Conservation (phyloP, 2,113 vertebrate species). For the Oplegnathus fasciatus region DNA sequence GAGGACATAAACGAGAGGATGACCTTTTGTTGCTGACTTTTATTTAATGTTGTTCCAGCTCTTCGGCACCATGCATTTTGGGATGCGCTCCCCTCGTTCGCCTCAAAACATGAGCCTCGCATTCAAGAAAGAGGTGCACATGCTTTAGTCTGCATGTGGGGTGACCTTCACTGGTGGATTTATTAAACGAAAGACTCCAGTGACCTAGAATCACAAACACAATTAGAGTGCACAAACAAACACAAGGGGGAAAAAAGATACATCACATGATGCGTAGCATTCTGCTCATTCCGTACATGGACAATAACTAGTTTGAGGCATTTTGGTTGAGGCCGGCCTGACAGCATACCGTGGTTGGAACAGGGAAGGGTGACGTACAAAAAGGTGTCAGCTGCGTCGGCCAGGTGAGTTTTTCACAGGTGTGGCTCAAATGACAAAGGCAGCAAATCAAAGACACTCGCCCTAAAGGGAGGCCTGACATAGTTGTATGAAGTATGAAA, state of each 20-base stretch:
- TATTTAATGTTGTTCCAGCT: constrained; percentile 45
- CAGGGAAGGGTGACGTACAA: not conserved
- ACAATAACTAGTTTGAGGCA: not conserved
- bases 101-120: not conserved
- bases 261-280: not conserved
- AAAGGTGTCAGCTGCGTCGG: constrained; percentile 44
- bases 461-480: constrained; percentile 18
- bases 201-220: constrained; percentile 21
- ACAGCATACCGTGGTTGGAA: not conserved
- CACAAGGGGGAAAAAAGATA: not conserved
- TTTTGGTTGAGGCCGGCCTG: not conserved
- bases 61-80: constrained; percentile 19
- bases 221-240: not conserved
- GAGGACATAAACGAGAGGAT: constrained; percentile 46
- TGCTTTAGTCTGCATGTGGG: constrained; percentile 13
- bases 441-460: constrained; percentile 56
- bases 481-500: not conserved
- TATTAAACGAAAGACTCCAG: constrained; percentile 14
- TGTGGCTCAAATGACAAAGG: constrained; percentile 61
- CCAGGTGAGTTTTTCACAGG: constrained; percentile 62
- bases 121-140: not conserved
- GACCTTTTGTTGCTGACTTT: constrained; percentile 59
- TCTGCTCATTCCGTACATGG: not conserved
- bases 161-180: constrained; percentile 3
- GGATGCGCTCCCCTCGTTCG: not conserved